Evolutionary conservation across 92 coral and sea anemone species (phyloP), one percentile per base, ranked within the genome.

Genomic region (Siderastrea radians): DNA sequence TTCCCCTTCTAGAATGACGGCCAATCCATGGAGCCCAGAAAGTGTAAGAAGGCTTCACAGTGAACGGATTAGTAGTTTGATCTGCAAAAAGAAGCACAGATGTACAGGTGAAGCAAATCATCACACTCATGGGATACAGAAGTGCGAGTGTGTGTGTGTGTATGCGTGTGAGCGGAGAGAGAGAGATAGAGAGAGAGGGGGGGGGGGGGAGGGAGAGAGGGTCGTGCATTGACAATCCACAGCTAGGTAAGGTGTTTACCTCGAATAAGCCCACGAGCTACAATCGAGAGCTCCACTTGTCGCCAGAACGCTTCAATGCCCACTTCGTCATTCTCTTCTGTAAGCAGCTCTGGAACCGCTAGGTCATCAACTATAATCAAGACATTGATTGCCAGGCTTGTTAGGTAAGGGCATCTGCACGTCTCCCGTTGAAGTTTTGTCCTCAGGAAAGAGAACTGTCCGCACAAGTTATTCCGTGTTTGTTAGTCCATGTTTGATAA

Each of bases 21-120:
- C 91, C 86, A 47, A 87, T 87, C 81, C 91, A 87, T 15, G 91
- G 91, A 15, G 91, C 91, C 91, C 91, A 80, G 69, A 80, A 87
- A 49, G 75, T n/a, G 82, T 87, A 87, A 15, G 74, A 70, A 1
- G 86, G 79, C 16, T 80, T 44, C 1, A 87, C 85, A 1, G 46
- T 80, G 60, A 69, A 79, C 10, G 72, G 72, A 14, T 61, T 79
- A 3, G 9, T 50, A 10, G 1, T 48, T 7, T 50, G 3, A 11
- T 51, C 80, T 75, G 65, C 15, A 49, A 51, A 53, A 3, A 75
- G 15, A 51, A 9, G 15, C 7, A 15, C 14, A 13, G 65, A 17
- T 17, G 53, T 49, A 16, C 38, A 26, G 38, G 38, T 26, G 38
- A 26, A 26, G 38, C 38, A 26, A 26, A 26, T 26, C 38, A 26